Evolutionary conservation across 2,113 vertebrate species (phyloP).

Genomic region (Dendropsophus ebraccatus): DNA sequence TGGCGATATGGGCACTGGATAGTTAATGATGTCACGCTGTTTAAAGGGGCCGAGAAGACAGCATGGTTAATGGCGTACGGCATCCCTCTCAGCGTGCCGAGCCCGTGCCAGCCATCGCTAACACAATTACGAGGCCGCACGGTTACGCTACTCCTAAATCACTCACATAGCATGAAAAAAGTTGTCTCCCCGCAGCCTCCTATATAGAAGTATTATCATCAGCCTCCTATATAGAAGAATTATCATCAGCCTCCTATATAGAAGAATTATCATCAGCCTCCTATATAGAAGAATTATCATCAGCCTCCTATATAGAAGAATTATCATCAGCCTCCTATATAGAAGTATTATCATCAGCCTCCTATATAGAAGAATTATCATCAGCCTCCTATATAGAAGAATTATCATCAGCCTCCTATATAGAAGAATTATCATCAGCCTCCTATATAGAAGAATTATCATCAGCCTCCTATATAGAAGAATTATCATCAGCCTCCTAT

Average conservation of each 20-base stretch:
- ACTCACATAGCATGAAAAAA: constrained; percentile 30
- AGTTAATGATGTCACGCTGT: constrained; percentile 40
- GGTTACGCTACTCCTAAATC: neutral
- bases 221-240: too few species aligned
- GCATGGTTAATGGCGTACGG: constrained; percentile 16
- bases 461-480: neutral
- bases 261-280: constrained; percentile 24
- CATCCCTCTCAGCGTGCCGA: neutral
- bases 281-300: constrained; percentile 38
- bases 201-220: too few species aligned
- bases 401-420: constrained; percentile 21
- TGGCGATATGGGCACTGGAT: constrained; percentile 35
- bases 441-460: constrained; percentile 26
- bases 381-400: neutral
- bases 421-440: constrained; percentile 32
- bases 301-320: neutral
- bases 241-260: too few species aligned
- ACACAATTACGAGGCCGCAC: constrained; percentile 24
- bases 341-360: constrained; percentile 27
- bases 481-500: constrained; percentile 22
- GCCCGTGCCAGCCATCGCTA: neutral
- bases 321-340: constrained; percentile 21
- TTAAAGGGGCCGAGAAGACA: constrained; percentile 9
- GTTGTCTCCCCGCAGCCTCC: constrained; percentile 2
- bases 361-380: constrained; percentile 32